Conservation (phyloP, 2,888 invertebrate species). For the Harmothoe impar region DNA sequence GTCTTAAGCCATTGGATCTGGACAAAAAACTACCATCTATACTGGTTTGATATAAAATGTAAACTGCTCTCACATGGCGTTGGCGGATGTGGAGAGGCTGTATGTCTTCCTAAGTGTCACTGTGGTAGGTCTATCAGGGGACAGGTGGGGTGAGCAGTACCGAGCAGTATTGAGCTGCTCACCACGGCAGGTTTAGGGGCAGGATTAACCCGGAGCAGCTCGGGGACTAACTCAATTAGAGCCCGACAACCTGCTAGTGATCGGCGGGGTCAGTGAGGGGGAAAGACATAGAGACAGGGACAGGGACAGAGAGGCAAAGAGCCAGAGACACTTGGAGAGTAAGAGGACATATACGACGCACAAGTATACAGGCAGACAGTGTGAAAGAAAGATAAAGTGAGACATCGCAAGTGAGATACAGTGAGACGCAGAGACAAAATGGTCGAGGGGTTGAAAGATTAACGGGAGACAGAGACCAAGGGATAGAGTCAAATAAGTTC, state of each 20-base stretch:
- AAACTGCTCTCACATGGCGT: too few species aligned
- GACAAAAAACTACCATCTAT: too few species aligned
- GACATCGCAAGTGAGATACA: too few species aligned
- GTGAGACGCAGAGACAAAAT: too few species aligned
- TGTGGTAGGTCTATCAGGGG: neutral
- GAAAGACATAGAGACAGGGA: neutral
- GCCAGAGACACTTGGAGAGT: neutral
- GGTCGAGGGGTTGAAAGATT: too few species aligned
- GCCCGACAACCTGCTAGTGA: neutral
- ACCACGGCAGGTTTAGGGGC: neutral
- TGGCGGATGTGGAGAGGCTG: too few species aligned
- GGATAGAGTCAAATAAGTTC: neutral
- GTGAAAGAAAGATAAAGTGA: neutral
- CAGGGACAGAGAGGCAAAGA: neutral
- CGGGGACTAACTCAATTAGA: conserved; percentile 28
- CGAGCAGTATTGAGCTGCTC: neutral
- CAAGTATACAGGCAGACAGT: too few species aligned
- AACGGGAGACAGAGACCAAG: neutral
- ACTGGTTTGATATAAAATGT: too few species aligned
- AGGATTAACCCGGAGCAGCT: conserved; percentile 11
- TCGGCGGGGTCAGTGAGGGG: neutral
- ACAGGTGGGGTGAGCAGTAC: neutral
- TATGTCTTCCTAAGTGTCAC: neutral
- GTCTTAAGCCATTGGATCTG: too few species aligned
- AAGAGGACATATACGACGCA: too few species aligned